Conservation (phyloP, 2,113 vertebrate species). For the Ctenodactylus gundi region DNA sequence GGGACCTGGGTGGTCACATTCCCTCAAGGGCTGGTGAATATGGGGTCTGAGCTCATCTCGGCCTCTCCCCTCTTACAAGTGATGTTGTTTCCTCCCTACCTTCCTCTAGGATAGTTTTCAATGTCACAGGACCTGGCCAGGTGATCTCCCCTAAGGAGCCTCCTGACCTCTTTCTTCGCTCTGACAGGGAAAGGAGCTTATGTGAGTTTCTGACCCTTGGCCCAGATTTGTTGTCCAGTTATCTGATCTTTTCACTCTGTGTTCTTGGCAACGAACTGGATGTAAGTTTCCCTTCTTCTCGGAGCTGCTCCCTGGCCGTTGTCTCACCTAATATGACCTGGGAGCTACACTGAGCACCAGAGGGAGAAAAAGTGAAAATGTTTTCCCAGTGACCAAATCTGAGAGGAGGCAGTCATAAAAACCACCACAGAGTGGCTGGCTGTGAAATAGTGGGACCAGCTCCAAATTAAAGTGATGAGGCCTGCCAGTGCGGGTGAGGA, state of each 20-base stretch:
- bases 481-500: neutral
- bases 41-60: fast-evolving
- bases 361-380: neutral
- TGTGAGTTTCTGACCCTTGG: neutral
- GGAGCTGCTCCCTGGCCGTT: neutral
- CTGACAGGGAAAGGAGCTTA: neutral
- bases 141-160: fast-evolving
- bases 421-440: neutral
- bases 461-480: neutral
- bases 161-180: neutral
- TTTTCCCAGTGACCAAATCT: neutral
- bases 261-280: neutral
- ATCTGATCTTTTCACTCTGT: no score
- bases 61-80: neutral
- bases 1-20: neutral
- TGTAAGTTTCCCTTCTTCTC: neutral
- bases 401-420: neutral
- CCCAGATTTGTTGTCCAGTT: fast-evolving
- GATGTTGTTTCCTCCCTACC: fast-evolving
- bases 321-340: neutral
- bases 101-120: neutral
- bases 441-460: neutral
- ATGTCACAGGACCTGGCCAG: neutral
- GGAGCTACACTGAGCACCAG: neutral
- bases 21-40: neutral